A percentile compares a stretch with the other conserved stretches of the same genome.
Evolutionary conservation across 2,797 vertebrate genomes (phyloP).

Genomic region (Prunella strophiata): DNA sequence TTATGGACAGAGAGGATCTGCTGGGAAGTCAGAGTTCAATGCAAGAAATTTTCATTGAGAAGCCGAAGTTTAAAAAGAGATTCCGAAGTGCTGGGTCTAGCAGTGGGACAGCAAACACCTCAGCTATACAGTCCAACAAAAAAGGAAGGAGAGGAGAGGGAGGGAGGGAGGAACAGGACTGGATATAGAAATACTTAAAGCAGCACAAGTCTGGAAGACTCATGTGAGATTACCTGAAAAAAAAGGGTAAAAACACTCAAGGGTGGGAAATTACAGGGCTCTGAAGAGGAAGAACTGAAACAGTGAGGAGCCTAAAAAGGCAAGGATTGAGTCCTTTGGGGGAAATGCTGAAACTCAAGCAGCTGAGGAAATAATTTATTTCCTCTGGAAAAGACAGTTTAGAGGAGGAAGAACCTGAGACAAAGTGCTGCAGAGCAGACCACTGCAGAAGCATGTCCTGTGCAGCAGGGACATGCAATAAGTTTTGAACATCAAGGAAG

Average conservation of each 20-base stretch:
- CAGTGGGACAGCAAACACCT: not conserved
- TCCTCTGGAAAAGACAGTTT: not conserved
- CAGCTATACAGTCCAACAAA: not conserved
- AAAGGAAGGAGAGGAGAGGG: not conserved
- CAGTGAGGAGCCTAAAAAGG: not conserved
- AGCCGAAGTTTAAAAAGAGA: not conserved
- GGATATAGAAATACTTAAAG: not conserved
- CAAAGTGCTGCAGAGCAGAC: not conserved
- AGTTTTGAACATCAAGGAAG: not conserved
- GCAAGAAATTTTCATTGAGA: not conserved
- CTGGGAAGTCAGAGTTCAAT: not conserved
- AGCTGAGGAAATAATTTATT: not conserved
- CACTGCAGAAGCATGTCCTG: not conserved
- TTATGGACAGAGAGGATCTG: not conserved
- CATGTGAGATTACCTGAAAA: not conserved
- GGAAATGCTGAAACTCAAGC: not conserved
- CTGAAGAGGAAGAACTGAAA: not conserved
- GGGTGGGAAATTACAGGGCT: not conserved
- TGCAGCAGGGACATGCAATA: not conserved
- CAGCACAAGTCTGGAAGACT: not conserved
- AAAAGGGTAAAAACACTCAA: not conserved
- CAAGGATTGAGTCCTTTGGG: accelerated
- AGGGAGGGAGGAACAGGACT: not conserved
- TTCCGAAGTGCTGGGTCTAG: not conserved
- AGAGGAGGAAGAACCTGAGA: not conserved